These are phyloP conservation scores for Ctenomys sociabilis DNA, from an alignment of 2,113 vertebrate species.

Conservation along the genomic window DNA sequence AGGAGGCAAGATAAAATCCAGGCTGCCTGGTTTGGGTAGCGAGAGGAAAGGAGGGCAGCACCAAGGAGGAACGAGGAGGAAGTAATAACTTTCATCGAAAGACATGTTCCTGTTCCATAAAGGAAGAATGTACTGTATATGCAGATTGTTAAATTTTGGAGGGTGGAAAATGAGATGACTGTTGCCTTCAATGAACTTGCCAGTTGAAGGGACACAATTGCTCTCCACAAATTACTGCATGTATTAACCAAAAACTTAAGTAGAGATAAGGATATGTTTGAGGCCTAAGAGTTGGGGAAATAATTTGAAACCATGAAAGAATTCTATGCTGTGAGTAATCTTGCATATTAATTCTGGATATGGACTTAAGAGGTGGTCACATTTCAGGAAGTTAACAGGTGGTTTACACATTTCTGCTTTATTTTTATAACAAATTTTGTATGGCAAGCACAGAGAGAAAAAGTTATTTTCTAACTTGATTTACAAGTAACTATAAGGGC, in stretches of 20 bases:
- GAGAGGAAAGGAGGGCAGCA: slow-evolving; percentile 57
- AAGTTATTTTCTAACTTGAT: neutral
- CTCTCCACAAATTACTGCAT: neutral
- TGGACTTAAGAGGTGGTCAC: neutral
- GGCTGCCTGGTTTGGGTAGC: neutral
- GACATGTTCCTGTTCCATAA: neutral
- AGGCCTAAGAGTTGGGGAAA: neutral
- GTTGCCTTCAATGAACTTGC: neutral
- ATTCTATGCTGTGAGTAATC: too few species aligned
- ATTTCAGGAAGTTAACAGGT: neutral
- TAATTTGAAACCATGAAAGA: neutral
- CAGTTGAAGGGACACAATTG: neutral
- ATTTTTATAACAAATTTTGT: slow-evolving; percentile 57
- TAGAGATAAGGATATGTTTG: slow-evolving; percentile 19
- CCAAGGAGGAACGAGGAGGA: slow-evolving; percentile 73
- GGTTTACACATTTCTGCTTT: neutral
- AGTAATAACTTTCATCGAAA: neutral
- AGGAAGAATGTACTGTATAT: neutral
- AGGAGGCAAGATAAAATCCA: slow-evolving; percentile 41
- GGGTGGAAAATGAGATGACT: neutral
- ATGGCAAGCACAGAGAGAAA: neutral
- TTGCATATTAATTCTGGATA: neutral
- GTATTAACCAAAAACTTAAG: neutral
- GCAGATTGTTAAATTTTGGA: neutral
- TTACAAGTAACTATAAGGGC: neutral